A percentile compares a stretch with the other conserved stretches of the same genome.
phyloP scores from a whole-genome alignment of 2,797 vertebrate genomes.

The Sphenodon punctatus region DNA sequence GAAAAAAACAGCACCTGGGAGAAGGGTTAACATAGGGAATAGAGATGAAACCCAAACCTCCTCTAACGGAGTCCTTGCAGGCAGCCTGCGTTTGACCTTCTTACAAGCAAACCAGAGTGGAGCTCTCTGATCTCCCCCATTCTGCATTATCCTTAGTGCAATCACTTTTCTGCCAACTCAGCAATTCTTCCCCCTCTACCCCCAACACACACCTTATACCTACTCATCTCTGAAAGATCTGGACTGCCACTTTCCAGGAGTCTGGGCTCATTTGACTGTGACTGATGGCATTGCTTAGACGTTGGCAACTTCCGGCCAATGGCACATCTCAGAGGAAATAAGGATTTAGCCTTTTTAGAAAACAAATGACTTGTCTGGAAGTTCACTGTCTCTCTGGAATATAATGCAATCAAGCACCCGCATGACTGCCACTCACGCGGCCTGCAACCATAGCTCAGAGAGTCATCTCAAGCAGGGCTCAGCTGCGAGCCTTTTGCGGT shows the following conservation, averaged over 20 bases:
- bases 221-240: background rate
- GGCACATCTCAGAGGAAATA: background rate
- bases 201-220: background rate
- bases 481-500: background rate
- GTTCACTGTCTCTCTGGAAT: background rate
- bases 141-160: background rate
- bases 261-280: background rate
- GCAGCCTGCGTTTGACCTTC: too few species aligned
- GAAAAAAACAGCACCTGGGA: too few species aligned
- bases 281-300: slow-evolving; percentile 21
- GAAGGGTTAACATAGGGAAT: too few species aligned
- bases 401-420: background rate
- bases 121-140: slow-evolving; percentile 8
- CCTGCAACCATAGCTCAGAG: background rate
- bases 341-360: slow-evolving; percentile 7
- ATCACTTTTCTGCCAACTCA: background rate
- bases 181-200: background rate
- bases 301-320: slow-evolving; percentile 6
- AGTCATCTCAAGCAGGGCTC: background rate
- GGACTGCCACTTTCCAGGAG: background rate
- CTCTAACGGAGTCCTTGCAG: too few species aligned
- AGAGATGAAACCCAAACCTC: too few species aligned
- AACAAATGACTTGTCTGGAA: slow-evolving; percentile 3
- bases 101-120: background rate
- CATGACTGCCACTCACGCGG: background rate